Conservation (phyloP, 2,113 vertebrate genomes). For the Gymnorhina tibicen region DNA sequence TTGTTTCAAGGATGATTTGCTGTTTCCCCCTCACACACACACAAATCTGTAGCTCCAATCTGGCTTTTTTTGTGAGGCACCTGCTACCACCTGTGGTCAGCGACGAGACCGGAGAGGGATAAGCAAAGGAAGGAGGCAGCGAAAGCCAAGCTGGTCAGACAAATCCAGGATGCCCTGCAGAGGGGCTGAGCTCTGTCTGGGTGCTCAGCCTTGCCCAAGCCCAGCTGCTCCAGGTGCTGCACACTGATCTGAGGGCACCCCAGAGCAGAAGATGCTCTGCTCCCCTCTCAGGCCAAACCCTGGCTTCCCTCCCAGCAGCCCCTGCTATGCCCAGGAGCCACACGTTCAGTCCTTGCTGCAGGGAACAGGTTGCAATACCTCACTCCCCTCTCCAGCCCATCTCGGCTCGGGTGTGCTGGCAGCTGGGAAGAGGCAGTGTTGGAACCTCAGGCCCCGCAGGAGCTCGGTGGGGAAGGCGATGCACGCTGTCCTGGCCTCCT, state of each 20-base stretch:
- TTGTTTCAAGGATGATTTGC: not conserved
- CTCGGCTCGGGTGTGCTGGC: not conserved
- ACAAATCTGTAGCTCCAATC: not conserved
- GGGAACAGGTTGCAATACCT: not conserved
- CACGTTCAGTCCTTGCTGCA: not conserved
- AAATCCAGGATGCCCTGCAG: not conserved
- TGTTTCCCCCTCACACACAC: not conserved
- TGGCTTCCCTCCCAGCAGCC: not conserved
- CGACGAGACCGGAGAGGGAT: rapidly evolving
- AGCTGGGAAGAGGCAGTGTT: not conserved
- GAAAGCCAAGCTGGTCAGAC: rapidly evolving
- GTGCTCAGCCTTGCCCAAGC: not conserved
- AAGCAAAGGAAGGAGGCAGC: not conserved
- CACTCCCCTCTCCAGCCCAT: not conserved
- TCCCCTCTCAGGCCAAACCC: not conserved
- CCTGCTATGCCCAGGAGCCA: not conserved
- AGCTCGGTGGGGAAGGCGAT: not conserved
- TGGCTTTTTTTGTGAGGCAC: not conserved
- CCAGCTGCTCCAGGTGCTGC: not conserved
- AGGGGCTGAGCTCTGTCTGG: not conserved
- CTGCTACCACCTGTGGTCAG: not conserved
- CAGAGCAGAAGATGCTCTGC: not conserved
- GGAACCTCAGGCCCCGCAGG: not conserved
- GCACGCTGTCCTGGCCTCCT: not conserved
- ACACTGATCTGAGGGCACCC: not conserved